Conservation (phyloP, 2,888 invertebrate genomes). For the Tinea pellionella region DNA sequence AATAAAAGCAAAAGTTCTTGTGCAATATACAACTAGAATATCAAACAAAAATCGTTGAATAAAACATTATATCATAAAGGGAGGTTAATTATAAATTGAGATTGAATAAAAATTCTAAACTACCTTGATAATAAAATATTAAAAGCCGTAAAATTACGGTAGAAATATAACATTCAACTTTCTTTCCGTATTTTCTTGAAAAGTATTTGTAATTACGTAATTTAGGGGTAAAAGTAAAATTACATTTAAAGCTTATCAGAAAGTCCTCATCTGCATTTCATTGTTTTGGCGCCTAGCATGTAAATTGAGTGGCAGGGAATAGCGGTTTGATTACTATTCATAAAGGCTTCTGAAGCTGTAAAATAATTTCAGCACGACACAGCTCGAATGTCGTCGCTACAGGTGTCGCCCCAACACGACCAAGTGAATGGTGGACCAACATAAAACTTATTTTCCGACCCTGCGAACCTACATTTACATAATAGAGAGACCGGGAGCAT, state of each 20-base stretch:
- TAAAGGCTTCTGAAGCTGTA: slow-evolving; percentile 40
- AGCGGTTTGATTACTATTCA: slow-evolving; percentile 52
- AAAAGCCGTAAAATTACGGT: no score
- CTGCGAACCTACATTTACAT: slow-evolving; percentile 40
- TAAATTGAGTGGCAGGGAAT: slow-evolving; percentile 38
- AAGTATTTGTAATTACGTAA: neutral
- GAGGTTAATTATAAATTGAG: no score
- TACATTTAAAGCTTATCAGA: slow-evolving; percentile 32
- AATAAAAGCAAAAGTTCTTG: no score
- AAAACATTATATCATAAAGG: no score
- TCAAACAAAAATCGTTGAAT: no score
- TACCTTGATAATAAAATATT: no score
- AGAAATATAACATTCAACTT: no score
- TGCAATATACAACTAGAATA: no score
- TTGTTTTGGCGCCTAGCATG: slow-evolving; percentile 37
- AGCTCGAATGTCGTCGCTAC: neutral
- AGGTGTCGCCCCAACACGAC: slow-evolving; percentile 21
- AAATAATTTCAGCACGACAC: slow-evolving; percentile 22
- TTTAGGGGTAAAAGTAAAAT: slow-evolving; percentile 17
- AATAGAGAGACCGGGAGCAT: slow-evolving; percentile 23
- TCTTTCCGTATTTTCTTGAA: neutral
- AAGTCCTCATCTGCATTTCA: slow-evolving; percentile 53
- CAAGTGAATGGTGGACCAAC: slow-evolving; percentile 32
- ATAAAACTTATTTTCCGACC: slow-evolving; percentile 44
- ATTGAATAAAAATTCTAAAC: no score